Conservation (phyloP, 2,888 invertebrate genomes). For the Lathronympha strigana region DNA sequence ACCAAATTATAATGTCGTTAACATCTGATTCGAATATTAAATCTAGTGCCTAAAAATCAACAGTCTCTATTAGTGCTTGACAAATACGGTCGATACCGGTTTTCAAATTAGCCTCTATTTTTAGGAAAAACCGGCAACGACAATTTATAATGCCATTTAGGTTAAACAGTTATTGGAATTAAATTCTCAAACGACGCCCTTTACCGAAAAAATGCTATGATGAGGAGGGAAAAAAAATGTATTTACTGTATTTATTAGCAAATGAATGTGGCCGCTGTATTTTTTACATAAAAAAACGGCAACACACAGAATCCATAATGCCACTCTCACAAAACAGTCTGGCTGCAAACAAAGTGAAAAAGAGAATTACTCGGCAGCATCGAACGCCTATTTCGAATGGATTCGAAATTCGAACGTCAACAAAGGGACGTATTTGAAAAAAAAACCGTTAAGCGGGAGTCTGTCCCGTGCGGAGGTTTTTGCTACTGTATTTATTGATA, state of each 20-base stretch:
- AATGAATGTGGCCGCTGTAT: constrained; percentile 1
- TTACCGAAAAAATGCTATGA: background rate
- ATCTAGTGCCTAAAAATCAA: background rate
- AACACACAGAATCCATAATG: constrained; percentile 40
- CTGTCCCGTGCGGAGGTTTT: background rate
- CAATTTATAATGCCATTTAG: constrained; percentile 26
- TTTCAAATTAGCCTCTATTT: constrained; percentile 4
- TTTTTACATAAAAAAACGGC: constrained; percentile 19
- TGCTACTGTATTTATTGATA: background rate
- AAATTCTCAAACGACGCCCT: background rate
- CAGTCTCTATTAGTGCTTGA: constrained; percentile 1
- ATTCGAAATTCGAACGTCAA: constrained; percentile 74
- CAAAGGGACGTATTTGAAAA: constrained; percentile 69
- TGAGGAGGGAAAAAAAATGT: background rate
- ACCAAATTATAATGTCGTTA: constrained; percentile 11
- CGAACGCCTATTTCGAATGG: constrained; percentile 75
- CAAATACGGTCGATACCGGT: constrained; percentile 13
- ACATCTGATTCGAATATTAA: constrained; percentile 15
- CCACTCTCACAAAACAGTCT: constrained; percentile 58
- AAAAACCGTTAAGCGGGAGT: constrained; percentile 13
- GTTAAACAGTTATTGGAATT: background rate
- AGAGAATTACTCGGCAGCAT: constrained; percentile 66
- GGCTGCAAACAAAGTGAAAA: constrained; percentile 59
- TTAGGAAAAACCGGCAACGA: constrained; percentile 23
- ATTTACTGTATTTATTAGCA: background rate